Evolutionary conservation across 2,888 invertebrate genomes (phyloP).

Genomic region (Ophion obscuratus): DNA sequence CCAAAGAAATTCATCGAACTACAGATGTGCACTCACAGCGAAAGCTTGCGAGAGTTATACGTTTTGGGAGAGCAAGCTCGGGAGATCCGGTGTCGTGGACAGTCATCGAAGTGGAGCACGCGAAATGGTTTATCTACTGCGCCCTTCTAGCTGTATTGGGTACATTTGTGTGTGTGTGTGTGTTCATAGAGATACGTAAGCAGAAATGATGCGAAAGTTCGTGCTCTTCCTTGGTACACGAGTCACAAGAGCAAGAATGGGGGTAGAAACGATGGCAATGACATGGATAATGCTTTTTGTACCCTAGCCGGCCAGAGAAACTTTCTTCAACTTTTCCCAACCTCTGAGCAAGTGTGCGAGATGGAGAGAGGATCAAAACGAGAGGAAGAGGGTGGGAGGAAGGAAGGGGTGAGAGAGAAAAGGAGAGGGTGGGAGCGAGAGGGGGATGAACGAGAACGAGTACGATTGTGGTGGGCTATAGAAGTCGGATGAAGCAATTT

Average conservation of each 20-base stretch:
- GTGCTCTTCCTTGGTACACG: conserved; percentile 31
- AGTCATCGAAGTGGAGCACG: conserved; percentile 53
- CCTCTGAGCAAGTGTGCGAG: conserved; percentile 16
- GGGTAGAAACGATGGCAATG: conserved; percentile 64
- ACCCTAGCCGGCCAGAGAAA: conserved; percentile 45
- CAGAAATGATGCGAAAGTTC: conserved; percentile 59
- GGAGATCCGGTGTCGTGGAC: conserved; percentile 36
- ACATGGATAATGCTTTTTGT: conserved; percentile 67
- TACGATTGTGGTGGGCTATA: not conserved
- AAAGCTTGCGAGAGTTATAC: conserved; percentile 50
- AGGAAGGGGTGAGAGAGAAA: no score
- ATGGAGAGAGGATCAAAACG: not conserved
- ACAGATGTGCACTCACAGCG: conserved; percentile 51
- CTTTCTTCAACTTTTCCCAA: conserved; percentile 52
- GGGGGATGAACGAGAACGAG: conserved; percentile 17
- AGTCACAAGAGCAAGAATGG: conserved; percentile 14
- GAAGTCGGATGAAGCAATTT: conserved; percentile 24
- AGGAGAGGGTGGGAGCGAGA: no score
- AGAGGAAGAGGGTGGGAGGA: not conserved
- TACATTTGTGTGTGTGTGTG: not conserved
- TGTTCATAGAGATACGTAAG: conserved; percentile 40
- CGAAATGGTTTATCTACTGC: conserved; percentile 41
- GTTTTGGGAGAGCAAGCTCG: conserved; percentile 11
- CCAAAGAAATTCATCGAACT: conserved; percentile 56
- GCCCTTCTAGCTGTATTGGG: conserved; percentile 6